phyloP scores from a whole-genome alignment of 2,888 invertebrate species.

The Pheosia tremula region DNA sequence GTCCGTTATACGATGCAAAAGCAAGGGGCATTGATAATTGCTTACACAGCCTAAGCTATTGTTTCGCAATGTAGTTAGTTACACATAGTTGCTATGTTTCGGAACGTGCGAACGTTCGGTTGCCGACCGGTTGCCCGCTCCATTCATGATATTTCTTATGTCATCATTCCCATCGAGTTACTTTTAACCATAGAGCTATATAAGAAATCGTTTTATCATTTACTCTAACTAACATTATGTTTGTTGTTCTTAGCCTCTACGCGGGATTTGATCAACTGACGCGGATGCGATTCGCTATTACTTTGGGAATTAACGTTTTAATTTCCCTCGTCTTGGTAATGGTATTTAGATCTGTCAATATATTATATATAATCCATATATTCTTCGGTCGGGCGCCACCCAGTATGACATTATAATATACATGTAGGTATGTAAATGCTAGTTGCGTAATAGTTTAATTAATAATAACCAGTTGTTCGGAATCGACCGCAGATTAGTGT shows the following conservation, averaged over 20 bases:
- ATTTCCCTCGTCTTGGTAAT: too few species aligned
- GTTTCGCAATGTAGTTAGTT: conserved; percentile 31
- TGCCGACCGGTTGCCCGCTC: conserved; percentile 21
- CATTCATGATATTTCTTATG: conserved; percentile 35
- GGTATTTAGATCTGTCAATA: too few species aligned
- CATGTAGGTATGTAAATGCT: conserved; percentile 16
- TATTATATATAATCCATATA: too few species aligned
- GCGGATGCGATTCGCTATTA: too few species aligned
- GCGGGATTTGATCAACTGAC: too few species aligned
- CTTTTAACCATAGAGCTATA: too few species aligned
- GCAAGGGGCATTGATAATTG: conserved; percentile 17
- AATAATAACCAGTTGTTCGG: conserved; percentile 26
- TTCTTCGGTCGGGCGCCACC: neutral
- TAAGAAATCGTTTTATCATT: too few species aligned
- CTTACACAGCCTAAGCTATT: conserved; percentile 14
- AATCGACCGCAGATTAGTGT: conserved; percentile 17
- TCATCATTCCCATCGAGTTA: too few species aligned
- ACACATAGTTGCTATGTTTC: conserved; percentile 22
- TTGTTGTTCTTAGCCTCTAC: too few species aligned
- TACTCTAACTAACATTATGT: too few species aligned
- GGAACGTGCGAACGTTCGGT: conserved; percentile 35
- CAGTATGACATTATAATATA: neutral
- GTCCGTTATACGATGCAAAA: conserved; percentile 16
- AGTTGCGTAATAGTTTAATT: conserved; percentile 29
- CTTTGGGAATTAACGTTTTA: too few species aligned